phyloP scores from a whole-genome alignment of 92 coral and sea anemone genomes.

The Palythoa heliodiscus region DNA sequence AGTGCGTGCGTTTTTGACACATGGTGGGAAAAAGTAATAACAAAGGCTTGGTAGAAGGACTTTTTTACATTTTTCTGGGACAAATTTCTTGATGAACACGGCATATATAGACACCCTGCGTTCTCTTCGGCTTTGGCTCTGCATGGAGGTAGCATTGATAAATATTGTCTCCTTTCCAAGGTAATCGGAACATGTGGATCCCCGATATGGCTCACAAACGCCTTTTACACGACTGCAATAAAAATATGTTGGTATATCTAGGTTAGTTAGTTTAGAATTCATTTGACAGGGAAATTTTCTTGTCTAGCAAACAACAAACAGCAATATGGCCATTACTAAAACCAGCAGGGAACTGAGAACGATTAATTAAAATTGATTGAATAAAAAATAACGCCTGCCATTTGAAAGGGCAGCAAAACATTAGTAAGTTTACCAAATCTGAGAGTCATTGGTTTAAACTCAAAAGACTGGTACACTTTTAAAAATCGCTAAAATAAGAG shows the following conservation, averaged over 20 bases:
- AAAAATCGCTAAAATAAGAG: too few relatives aligned
- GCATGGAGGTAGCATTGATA: background rate
- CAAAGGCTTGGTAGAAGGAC: conserved; percentile 24
- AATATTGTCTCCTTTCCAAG: conserved; percentile 7
- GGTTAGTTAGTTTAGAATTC: too few relatives aligned
- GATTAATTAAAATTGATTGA: too few relatives aligned
- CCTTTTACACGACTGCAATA: conserved; percentile 23
- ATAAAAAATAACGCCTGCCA: too few relatives aligned
- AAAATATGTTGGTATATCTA: background rate
- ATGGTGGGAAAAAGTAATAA: conserved; percentile 28
- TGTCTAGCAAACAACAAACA: too few relatives aligned
- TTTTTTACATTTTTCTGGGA: conserved; percentile 22
- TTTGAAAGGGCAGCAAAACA: too few relatives aligned
- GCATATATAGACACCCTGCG: background rate
- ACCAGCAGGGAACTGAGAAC: too few relatives aligned
- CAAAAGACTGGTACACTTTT: too few relatives aligned
- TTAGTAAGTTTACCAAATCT: too few relatives aligned
- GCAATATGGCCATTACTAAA: too few relatives aligned
- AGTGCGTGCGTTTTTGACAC: conserved; percentile 19
- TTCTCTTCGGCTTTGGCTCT: conserved; percentile 13
- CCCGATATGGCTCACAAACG: conserved; percentile 23
- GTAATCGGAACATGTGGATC: conserved; percentile 24
- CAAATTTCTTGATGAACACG: background rate
- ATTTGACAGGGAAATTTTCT: too few relatives aligned
- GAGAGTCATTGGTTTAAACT: too few relatives aligned